Evolutionary conservation across 2,888 invertebrate species (phyloP), one percentile per base, ranked within the genome.

Genomic region (Caradrina kadenii): DNA sequence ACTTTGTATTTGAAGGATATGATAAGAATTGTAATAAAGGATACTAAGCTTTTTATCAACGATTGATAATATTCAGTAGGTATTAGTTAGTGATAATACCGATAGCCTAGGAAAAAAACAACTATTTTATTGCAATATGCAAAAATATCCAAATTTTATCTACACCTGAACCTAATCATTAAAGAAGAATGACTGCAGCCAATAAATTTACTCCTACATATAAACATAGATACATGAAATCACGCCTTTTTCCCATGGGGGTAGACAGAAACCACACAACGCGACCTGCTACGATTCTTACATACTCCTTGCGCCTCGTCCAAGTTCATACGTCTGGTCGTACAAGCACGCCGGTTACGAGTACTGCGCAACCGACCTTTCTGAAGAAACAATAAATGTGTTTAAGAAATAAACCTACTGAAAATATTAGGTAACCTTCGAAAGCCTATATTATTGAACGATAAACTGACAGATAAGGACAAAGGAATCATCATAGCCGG

Each of bases 1-100:
- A 63, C n/a, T 42, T 53, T 42, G 26, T 19, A 26, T 45, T 11
- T 39, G 19, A 65, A 71, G 74, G 74, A 74, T 52, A 26, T 21
- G 55, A 73, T 74, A 74, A 56, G 11, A 21, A n/a, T 45, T 6
- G 11, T 50, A 65, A 45, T 66, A 52, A 71, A 73, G 71, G 74
- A 71, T 11, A 45, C 11, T 52, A 56, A 71, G 66, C 67, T 52
- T 39, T 21, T 56, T 73, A 71, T 74, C 67, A 15, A 26, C 11
- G 55, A 45, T 5, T 4, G 45, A 71, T 74, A 66, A 56, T 17
- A 58, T 39, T 39, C 13, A 5, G 17, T 48, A 56, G 10, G 17
- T 48, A 56, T 42, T 48, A 42, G 17, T 17, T 45, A 11, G n/a
- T 48, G 66, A 71, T 74, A 74, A 73, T 5, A n/a, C 2, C 11